These are phyloP conservation scores for Poecilia velifera DNA, from an alignment of 2,797 vertebrate genomes.

Conservation along the genomic window DNA sequence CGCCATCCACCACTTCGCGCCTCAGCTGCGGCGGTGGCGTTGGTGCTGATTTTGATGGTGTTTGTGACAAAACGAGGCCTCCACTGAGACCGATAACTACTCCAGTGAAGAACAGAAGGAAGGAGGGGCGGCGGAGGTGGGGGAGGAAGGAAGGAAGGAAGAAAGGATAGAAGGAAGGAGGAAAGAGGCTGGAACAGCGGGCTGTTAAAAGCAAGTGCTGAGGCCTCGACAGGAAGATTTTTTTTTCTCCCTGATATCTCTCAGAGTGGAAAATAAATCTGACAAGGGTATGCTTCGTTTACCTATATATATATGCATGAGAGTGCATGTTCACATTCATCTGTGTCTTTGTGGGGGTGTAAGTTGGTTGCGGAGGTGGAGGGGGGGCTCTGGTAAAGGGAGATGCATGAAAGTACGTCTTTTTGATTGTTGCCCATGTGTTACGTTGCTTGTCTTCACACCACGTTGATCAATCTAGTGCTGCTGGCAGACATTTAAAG, in stretches of 20 bases:
- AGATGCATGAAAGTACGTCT: conserved; percentile 27
- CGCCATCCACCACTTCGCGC: conserved; percentile 69
- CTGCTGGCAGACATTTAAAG: conserved; percentile 37
- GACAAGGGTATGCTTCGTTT: conserved; percentile 76
- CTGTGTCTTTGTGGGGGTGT: conserved; percentile 47
- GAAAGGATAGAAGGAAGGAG: conserved; percentile 40
- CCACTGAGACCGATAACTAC: conserved; percentile 72
- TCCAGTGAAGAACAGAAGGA: conserved; percentile 69
- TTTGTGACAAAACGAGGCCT: conserved; percentile 65
- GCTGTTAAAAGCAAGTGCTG: conserved; percentile 72
- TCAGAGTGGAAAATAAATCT: conserved; percentile 66
- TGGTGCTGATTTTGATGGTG: conserved; percentile 43
- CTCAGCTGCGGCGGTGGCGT: conserved; percentile 43
- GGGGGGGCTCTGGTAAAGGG: conserved; percentile 16
- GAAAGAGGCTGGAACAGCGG: conserved; percentile 57
- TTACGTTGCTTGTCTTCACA: conserved; percentile 46
- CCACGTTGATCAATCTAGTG: conserved; percentile 24
- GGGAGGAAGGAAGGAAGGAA: conserved; percentile 49
- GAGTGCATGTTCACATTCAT: conserved; percentile 63
- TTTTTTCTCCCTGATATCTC: conserved; percentile 55
- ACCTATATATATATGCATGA: conserved; percentile 64
- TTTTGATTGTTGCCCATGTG: conserved; percentile 31
- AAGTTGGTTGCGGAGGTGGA: conserved; percentile 16
- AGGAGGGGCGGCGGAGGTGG: conserved; percentile 41
- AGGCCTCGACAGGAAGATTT: conserved; percentile 75